These are phyloP conservation scores for Pygocentrus nattereri DNA, from an alignment of 2,797 vertebrate species.

Conservation along the genomic window DNA sequence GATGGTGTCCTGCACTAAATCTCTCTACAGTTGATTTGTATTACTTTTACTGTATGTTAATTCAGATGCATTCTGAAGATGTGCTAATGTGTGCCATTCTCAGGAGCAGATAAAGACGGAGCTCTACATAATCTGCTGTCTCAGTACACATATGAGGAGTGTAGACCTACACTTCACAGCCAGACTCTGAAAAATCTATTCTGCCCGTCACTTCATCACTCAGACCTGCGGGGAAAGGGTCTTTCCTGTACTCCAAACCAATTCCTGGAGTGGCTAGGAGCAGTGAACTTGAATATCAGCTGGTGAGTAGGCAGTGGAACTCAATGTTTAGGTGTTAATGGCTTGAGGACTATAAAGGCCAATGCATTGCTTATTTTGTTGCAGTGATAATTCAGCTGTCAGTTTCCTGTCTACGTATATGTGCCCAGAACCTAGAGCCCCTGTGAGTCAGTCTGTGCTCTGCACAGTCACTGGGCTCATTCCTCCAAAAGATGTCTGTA, in stretches of 20 bases:
- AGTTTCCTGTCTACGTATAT: conserved; percentile 86
- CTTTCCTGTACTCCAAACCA: conserved; percentile 78
- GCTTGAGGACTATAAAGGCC: background rate
- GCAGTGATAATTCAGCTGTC: conserved; percentile 82
- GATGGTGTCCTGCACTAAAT: no score
- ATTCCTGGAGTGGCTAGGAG: conserved; percentile 92
- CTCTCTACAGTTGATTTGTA: background rate
- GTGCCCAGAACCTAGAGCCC: conserved; percentile 82
- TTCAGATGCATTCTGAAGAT: background rate
- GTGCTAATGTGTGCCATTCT: conserved; percentile 10
- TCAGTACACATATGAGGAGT: conserved; percentile 78
- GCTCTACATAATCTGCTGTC: conserved; percentile 82
- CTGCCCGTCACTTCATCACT: conserved; percentile 78
- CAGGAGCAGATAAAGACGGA: conserved; percentile 69
- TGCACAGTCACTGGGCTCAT: conserved; percentile 87
- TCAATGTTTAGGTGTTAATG: background rate
- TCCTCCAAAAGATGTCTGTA: conserved; percentile 81
- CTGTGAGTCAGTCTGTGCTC: conserved; percentile 73
- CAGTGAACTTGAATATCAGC: conserved; percentile 74
- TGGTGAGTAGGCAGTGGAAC: conserved; percentile 78
- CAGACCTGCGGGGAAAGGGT: conserved; percentile 70
- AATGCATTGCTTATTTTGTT: conserved; percentile 38
- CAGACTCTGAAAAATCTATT: conserved; percentile 71
- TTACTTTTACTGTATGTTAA: background rate
- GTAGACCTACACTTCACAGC: conserved; percentile 75